Evolutionary conservation across 2,797 vertebrate genomes (phyloP), one percentile per base, ranked within the genome.

Genomic region (Lophius americanus): DNA sequence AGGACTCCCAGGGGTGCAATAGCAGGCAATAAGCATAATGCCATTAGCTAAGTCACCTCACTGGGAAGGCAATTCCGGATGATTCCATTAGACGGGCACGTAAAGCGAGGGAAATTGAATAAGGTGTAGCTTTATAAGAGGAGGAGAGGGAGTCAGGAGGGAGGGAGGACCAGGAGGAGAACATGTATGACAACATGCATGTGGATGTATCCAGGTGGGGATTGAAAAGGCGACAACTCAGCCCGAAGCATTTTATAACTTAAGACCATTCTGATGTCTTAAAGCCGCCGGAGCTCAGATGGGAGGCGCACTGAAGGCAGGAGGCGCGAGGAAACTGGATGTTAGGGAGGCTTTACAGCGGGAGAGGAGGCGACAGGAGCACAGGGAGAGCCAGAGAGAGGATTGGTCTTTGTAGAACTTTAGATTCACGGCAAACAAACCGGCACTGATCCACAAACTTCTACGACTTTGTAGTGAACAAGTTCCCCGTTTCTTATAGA

Each of bases 31-130:
- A n/a, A 78, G 76, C 64, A 70, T 52, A 71, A 67, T 43, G 32
- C 64, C 60, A 76, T 76, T 76, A 75, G 74, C 54, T 44, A 58
- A 70, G 66, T 72, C 75, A 66, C 77, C 73, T 79, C 60, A 60
- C 73, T 43, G 67, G 36, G 11, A 61, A 72, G 62, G 53, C 59
- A 66, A 64, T 49, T 68, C 60, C 37, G 14, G 36, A 67, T 23
- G 23, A 64, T 68, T 76, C 11, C 52, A 70, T 81, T 71, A 70
- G 14, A 54, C 6, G 41, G 7, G 32, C 63, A 82, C 72, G 70
- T 71, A 13, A 65, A 76, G 6, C 12, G 14, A 42, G 23, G 43
- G 9, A 48, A 32, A 58, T 36, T 51, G 39, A 52, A 37, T 44
- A 37, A 14, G 38, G 55, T 35, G 33, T 13, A 32, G 35, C 7